Evolutionary conservation across 2,113 vertebrate genomes (phyloP).

Genomic region (Onychostoma macrolepis): DNA sequence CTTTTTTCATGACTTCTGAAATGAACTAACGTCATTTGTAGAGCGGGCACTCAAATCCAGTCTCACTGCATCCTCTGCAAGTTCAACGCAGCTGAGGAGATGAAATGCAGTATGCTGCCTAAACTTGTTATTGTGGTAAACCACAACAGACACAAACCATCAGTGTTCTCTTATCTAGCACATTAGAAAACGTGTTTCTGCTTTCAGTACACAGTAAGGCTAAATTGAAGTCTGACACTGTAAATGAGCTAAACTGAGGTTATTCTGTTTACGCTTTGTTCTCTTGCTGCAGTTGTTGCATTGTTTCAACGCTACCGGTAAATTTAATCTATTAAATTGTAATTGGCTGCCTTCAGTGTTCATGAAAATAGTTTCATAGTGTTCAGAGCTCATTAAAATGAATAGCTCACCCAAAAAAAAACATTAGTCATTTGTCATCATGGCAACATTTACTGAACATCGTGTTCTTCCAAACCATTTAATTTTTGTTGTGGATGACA

Average conservation of each 20-base stretch:
- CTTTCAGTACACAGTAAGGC: constrained; percentile 61
- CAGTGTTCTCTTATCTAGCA: constrained; percentile 59
- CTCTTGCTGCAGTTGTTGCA: not conserved
- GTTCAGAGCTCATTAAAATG: not conserved
- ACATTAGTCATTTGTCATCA: not conserved
- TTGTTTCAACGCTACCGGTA: constrained; percentile 36
- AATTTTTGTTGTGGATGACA: not conserved
- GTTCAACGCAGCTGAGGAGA: not conserved
- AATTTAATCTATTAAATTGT: constrained; percentile 46
- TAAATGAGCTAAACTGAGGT: constrained; percentile 64
- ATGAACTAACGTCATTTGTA: constrained; percentile 52
- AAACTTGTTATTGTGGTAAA: constrained; percentile 29
- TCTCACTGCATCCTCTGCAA: not conserved
- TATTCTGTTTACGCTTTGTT: constrained; percentile 58
- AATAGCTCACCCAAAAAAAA: not conserved
- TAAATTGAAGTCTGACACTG: constrained; percentile 61
- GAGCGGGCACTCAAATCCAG: constrained; percentile 33
- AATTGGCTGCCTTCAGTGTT: constrained; percentile 18
- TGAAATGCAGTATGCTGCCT: constrained; percentile 54
- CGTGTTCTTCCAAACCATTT: not conserved
- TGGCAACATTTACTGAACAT: not conserved
- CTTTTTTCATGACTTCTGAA: constrained; percentile 55
- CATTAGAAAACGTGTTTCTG: constrained; percentile 61
- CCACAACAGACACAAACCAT: constrained; percentile 44
- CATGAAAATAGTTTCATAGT: not conserved